phyloP scores from a whole-genome alignment of 2,797 vertebrate genomes.

The Molossus alvarezi region DNA sequence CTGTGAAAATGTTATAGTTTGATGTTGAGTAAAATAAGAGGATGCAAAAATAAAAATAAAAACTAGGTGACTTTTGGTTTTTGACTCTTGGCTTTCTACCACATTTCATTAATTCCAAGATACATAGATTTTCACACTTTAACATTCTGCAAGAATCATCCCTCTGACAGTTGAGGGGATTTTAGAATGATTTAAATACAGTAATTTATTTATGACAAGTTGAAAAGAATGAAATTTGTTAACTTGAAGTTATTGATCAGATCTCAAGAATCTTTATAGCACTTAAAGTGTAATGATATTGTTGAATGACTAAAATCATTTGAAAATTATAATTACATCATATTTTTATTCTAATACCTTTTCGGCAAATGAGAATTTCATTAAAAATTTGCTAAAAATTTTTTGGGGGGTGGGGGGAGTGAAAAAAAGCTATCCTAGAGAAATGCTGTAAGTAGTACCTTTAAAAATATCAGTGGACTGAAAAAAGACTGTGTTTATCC shows the following conservation, averaged over 20 bases:
- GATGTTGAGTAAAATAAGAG: background rate
- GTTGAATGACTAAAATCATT: background rate
- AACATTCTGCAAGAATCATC: background rate
- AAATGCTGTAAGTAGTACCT: background rate
- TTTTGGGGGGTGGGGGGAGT: background rate
- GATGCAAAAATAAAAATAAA: background rate
- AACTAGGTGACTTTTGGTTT: background rate
- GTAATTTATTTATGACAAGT: constrained; percentile 1
- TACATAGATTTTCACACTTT: background rate
- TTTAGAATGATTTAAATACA: background rate
- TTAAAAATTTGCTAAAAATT: background rate
- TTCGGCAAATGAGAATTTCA: background rate
- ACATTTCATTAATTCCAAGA: background rate
- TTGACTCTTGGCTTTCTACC: background rate
- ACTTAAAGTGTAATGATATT: background rate
- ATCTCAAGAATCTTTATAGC: background rate
- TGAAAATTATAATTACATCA: background rate
- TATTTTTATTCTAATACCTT: background rate
- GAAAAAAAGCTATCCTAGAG: background rate
- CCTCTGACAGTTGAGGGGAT: background rate
- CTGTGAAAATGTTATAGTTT: background rate
- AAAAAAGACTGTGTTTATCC: background rate
- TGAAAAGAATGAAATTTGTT: constrained; percentile 10
- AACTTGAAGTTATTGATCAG: background rate
- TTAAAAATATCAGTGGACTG: background rate